Conservation (phyloP, 2,797 vertebrate genomes). For the Neoniphon sammara region DNA sequence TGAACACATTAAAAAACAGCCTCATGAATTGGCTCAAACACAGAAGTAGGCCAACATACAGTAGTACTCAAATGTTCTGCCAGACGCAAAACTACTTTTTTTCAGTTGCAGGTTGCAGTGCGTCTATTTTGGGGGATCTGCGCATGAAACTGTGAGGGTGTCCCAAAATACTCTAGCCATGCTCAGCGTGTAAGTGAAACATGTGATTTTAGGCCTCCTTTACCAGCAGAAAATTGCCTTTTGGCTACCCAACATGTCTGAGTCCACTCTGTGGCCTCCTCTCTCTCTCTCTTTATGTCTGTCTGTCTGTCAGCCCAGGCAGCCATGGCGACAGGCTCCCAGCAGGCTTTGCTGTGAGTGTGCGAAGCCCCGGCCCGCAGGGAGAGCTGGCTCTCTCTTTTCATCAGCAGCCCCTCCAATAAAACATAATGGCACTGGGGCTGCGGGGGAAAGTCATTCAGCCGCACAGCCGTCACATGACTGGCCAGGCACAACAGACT, state of each 20-base stretch:
- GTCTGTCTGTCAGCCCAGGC: background rate
- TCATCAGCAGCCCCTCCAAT: constrained; percentile 55
- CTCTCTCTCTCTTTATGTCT: background rate
- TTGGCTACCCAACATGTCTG: constrained; percentile 36
- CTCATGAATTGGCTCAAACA: background rate
- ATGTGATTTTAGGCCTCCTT: constrained; percentile 68
- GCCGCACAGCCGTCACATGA: constrained; percentile 65
- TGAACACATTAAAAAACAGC: background rate
- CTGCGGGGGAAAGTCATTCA: constrained; percentile 38
- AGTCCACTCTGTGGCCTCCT: background rate
- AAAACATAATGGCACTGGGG: constrained; percentile 60
- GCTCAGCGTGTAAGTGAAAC: constrained; percentile 53
- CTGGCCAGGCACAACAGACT: constrained; percentile 54
- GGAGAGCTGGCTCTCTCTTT: constrained; percentile 47
- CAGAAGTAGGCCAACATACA: background rate
- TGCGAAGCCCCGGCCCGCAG: constrained; percentile 6
- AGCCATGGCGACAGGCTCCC: constrained; percentile 43
- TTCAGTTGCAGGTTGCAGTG: background rate
- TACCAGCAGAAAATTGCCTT: constrained; percentile 59
- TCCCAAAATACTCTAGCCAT: constrained; percentile 51
- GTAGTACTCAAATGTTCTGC: background rate
- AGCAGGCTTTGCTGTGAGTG: constrained; percentile 47
- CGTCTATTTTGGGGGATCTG: constrained; percentile 35
- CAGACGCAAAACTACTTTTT: constrained; percentile 15
- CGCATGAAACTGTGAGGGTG: constrained; percentile 16